These are phyloP conservation scores for Hydrotaea cyrtoneurina DNA, from an alignment of 2,888 invertebrate species.

Conservation along the genomic window DNA sequence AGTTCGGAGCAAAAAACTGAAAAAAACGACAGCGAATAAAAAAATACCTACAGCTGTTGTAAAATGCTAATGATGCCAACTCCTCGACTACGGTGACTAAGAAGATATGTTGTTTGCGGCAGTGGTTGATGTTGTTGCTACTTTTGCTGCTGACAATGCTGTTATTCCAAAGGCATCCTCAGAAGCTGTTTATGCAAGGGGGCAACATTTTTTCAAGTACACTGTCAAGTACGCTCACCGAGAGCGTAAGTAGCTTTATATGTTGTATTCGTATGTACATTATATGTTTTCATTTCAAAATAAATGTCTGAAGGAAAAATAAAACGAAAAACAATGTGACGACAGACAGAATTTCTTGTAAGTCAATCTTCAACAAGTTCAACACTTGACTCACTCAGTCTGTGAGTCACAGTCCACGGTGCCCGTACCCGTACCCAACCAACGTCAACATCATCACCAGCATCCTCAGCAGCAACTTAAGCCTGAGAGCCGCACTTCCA, in stretches of 20 bases:
- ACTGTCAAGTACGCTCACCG: slow-evolving; percentile 19
- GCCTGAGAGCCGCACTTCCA: not conserved
- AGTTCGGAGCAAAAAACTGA: not conserved
- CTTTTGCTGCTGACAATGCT: not conserved
- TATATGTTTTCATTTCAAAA: slow-evolving; percentile 3
- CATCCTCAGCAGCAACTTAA: not conserved
- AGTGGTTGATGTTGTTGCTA: slow-evolving; percentile 8
- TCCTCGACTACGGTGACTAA: slow-evolving; percentile 14
- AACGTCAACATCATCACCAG: too few relatives aligned
- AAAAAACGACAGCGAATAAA: slow-evolving; percentile 13
- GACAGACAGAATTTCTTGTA: slow-evolving; percentile 44
- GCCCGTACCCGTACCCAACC: too few relatives aligned
- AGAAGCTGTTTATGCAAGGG: slow-evolving; percentile 45
- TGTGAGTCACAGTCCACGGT: not conserved
- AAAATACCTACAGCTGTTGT: slow-evolving; percentile 48
- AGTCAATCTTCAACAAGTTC: slow-evolving; percentile 51
- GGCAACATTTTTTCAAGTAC: slow-evolving; percentile 1
- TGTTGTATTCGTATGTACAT: not conserved
- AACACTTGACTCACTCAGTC: slow-evolving; percentile 46
- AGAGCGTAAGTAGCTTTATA: slow-evolving; percentile 18
- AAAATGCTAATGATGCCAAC: slow-evolving; percentile 58
- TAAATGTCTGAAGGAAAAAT: not conserved
- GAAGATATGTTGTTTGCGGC: not conserved
- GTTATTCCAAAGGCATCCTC: slow-evolving; percentile 4
- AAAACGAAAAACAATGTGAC: too few relatives aligned